These are phyloP conservation scores for Cacoxenus indagator DNA, from an alignment of 2,888 invertebrate genomes.

Conservation along the genomic window DNA sequence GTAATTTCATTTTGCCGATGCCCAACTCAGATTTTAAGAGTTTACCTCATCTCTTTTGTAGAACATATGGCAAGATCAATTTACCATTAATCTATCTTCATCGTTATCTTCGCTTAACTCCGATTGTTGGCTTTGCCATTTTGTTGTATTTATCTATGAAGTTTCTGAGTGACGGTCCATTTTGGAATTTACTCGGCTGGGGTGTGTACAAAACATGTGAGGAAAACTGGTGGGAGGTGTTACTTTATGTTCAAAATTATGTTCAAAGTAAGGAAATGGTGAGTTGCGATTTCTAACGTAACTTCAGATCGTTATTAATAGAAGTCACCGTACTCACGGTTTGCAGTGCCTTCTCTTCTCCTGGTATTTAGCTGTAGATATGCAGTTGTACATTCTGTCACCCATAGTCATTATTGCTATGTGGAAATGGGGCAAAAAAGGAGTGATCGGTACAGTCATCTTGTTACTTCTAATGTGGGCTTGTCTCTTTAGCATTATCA, in stretches of 20 bases:
- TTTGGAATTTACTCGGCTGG: slow-evolving; percentile 67
- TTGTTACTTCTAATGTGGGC: slow-evolving; percentile 52
- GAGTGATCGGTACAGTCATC: slow-evolving; percentile 41
- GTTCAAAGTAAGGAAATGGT: slow-evolving; percentile 57
- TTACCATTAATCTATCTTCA: slow-evolving; percentile 66
- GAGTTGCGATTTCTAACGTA: background rate
- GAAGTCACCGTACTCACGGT: too few relatives aligned
- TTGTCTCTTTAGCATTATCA: slow-evolving; percentile 53
- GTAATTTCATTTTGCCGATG: slow-evolving; percentile 32
- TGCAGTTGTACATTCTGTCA: slow-evolving; percentile 73
- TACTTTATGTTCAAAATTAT: slow-evolving; percentile 72
- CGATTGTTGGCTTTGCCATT: slow-evolving; percentile 72
- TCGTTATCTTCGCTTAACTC: slow-evolving; percentile 72
- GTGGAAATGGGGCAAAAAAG: slow-evolving; percentile 61
- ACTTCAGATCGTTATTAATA: background rate
- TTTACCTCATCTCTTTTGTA: slow-evolving; percentile 10
- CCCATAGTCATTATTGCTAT: slow-evolving; percentile 72
- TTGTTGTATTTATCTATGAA: slow-evolving; percentile 71
- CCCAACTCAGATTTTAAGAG: background rate
- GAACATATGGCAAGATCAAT: slow-evolving; percentile 61
- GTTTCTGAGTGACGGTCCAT: slow-evolving; percentile 72
- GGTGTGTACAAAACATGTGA: slow-evolving; percentile 61
- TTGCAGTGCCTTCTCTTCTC: slow-evolving; percentile 72
- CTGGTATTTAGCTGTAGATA: slow-evolving; percentile 75
- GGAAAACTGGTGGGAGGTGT: slow-evolving; percentile 70